Evolutionary conservation across 2,888 invertebrate genomes (phyloP), one percentile per base, ranked within the genome.

Genomic region (Caenorhabditis uteleia): DNA sequence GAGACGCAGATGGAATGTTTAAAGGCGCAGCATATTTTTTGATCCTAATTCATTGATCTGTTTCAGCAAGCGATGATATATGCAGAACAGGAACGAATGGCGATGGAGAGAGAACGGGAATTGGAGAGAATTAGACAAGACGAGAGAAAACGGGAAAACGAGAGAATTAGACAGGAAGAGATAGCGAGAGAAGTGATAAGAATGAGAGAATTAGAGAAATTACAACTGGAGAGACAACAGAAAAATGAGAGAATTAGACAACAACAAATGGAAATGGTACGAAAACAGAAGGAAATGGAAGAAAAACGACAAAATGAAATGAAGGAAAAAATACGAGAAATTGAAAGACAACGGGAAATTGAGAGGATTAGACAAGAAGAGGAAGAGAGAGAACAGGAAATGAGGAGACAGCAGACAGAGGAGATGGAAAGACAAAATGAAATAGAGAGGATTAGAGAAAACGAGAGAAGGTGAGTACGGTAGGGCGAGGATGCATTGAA

Each of bases 41-140:
- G n/a, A n/a, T n/a, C n/a, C n/a, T 34, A 7, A n/a, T n/a, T 34
- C 5, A n/a, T 34, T 34, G 20, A 16, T 12, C 26, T 12, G 14
- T 60, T 60, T 39, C 54, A 60, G 60, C 62, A 62, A 51, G 62
- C 62, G 2, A 53, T 51, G 14, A 56, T 62, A 1, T 62, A 57
- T 16, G 67, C 61, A 10, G 55, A 65, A 16, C 53, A 59, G n/a
- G 65, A 65, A 21, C 27, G 65, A 25, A 27, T 55, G 43, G 57
- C 54, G 16, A 60, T 54, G 49, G 68, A 70, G 29, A 54, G 59
- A 50, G 56, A 61, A 23, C 42, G 61, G 16, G 50, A 60, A 27
- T 33, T 65, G 40, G 61, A 50, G 40, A 55, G 61, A 29, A 58
- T 59, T 31, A 43, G 53, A 42, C 45, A 51, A 26, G 60, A 59